phyloP scores from a whole-genome alignment of 2,888 invertebrate genomes.

The Drosophila limbata region DNA sequence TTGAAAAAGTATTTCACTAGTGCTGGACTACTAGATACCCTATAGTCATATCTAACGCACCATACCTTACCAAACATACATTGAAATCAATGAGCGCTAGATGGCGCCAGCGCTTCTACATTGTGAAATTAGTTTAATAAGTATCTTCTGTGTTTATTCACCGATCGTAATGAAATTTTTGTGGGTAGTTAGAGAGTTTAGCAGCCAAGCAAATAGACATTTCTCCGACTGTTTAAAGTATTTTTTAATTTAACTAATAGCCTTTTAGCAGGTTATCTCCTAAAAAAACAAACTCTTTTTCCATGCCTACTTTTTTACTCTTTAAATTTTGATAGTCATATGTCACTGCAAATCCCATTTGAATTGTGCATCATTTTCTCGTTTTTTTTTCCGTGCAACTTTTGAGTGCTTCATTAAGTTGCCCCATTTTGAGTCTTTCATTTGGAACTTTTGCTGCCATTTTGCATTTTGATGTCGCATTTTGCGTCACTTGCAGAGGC shows the following conservation, averaged over 20 bases:
- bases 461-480: slow-evolving; percentile 69
- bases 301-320: not conserved
- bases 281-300: not conserved
- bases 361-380: slow-evolving; percentile 10
- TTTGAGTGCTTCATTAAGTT: slow-evolving; percentile 43
- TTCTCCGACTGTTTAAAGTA: no score
- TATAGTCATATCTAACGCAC: no score
- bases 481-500: slow-evolving; percentile 56
- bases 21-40: not conserved
- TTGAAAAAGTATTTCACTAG: not conserved
- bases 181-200: no score
- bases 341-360: slow-evolving; percentile 21
- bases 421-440: slow-evolving; percentile 25
- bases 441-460: slow-evolving; percentile 28
- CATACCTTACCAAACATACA: no score
- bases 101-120: no score
- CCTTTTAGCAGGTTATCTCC: not conserved
- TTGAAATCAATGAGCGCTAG: no score
- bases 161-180: no score
- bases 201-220: no score
- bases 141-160: no score
- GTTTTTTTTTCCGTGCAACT: slow-evolving; percentile 25
- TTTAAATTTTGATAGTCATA: slow-evolving; percentile 25
- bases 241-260: no score
- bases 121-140: no score